Base-by-base conservation (phyloP, 1,140 invertebrate species). In the Himalopsyche phryganea region DNA sequence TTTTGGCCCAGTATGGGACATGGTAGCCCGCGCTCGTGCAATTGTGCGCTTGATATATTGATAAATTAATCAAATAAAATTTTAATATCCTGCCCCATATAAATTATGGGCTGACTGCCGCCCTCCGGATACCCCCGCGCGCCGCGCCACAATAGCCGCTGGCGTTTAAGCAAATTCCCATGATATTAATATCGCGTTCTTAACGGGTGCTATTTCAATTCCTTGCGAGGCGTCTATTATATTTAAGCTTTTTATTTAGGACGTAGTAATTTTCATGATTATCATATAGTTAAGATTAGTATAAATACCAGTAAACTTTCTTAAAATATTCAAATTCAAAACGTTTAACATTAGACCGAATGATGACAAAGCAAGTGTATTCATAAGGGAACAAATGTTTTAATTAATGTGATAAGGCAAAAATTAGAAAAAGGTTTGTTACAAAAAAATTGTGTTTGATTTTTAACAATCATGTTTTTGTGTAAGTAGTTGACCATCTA, bases 1-100 rank as follows among this genome's bases (percentile, higher is more conserved):
- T 28, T 28, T 28, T 9, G 9, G 23, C 23, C 9, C 23, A 28
- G 23, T 28, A 28, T 28, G 23, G 23, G 9, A 23, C 17, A 36
- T 56, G 28, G 23, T 28, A 5, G 3, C 23, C 23, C 23, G 23
- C 23, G 23, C 23, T 28, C 23, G 9, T 28, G 23, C 23, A 28
- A 28, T 28, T 28, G 23, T 28, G 23, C 23, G 23, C 23, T 28
- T 28, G 23, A 58, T 51, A 51, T 58, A 51, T 52, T 58, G 56
- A 58, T 58, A 58, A 58, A 58, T 58, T 58, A 58, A 58, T 58
- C 56, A 58, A 58, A 58, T 58, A 46, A 58, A 58, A 58, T 51
- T 58, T 58, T 58, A 58, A 58, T 58, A 58, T 58, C 42, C 56
- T 44, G 23, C 14, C 19, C 32, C 48, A 28, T 46, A 58, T 58